Conservation (phyloP, 2,888 invertebrate genomes). For the Philopedon plagiatum region DNA sequence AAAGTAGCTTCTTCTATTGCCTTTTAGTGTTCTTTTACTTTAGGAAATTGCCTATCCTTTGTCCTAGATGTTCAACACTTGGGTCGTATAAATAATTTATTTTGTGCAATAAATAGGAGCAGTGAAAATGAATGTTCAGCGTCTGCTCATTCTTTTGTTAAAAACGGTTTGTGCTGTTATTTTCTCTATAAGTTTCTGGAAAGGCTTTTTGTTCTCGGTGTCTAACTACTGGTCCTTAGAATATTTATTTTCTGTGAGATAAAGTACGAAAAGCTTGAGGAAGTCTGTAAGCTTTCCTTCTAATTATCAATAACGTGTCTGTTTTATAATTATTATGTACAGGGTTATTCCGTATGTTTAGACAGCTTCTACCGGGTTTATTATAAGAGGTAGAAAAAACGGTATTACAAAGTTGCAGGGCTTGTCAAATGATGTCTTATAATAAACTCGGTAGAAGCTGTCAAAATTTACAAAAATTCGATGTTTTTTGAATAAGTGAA, state of each 20-base stretch:
- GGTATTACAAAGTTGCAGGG: too few species aligned
- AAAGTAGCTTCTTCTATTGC: not conserved
- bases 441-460: too few species aligned
- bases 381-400: too few species aligned
- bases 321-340: too few species aligned
- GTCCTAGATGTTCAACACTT: not conserved
- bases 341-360: too few species aligned
- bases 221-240: not conserved
- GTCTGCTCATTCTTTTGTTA: constrained; percentile 1
- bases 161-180: not conserved
- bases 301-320: too few species aligned
- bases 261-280: too few species aligned
- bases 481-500: too few species aligned
- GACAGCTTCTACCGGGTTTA: too few species aligned
- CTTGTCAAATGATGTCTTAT: too few species aligned
- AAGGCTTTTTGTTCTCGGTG: not conserved
- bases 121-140: constrained; percentile 1
- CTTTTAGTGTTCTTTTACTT: constrained; percentile 13
- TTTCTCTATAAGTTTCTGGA: not conserved
- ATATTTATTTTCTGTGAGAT: not conserved
- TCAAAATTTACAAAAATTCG: too few species aligned
- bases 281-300: too few species aligned
- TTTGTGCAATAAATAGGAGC: not conserved
- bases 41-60: constrained; percentile 14
- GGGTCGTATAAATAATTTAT: constrained; percentile 14